Base-by-base conservation (phyloP, 2,888 invertebrate genomes). In the Amiota communis region DNA sequence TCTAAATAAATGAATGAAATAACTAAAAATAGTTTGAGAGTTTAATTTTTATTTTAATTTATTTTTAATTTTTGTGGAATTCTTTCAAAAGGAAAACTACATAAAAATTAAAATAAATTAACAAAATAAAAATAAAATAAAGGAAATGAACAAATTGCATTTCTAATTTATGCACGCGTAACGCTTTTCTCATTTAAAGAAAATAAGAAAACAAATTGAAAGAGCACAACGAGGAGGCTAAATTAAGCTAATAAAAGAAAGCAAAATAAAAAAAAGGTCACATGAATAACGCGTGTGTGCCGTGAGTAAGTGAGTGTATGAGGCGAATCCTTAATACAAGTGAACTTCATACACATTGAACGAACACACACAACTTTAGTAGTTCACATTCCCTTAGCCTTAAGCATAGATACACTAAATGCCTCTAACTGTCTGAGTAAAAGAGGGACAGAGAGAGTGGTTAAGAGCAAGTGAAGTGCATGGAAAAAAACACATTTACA, bases 41-140 rank as follows among this genome's bases (percentile, higher is more conserved):
- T 36, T 6, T 6, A 2, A 36, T 6, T 36, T 36, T 36, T 36
- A 36, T 36, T 6, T 36, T 36, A 36, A 36, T 36, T 36, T 36
- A 36, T 6, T 36, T 36, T 36, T 36, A 36, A 36, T 36, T 36
- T 36, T 36, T 36, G 36, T 36, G 36, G 36, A 36, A 36, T 36
- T 36, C 6, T 6, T 36, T 2, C 36, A 23, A 23, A 64, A 64
- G 51, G 2, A 6, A 70, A 61, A 65, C 36, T 48, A 48, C 65
- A 56, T 68, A 65, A 72, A 65, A 64, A 72, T 67, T 67, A 67
- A 75, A 70, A 70, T 70, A 61, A 77, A 76, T 75, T 76, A 76
- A 76, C 73, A 57, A 46, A 49, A 15, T 64, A n/a, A 51, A 36
- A 51, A 12, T 46, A 53, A 4, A 51, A 8, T n/a, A 51, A 68